Base-by-base conservation (phyloP, 2,797 vertebrate genomes). In the Acrocephalus scirpaceus region DNA sequence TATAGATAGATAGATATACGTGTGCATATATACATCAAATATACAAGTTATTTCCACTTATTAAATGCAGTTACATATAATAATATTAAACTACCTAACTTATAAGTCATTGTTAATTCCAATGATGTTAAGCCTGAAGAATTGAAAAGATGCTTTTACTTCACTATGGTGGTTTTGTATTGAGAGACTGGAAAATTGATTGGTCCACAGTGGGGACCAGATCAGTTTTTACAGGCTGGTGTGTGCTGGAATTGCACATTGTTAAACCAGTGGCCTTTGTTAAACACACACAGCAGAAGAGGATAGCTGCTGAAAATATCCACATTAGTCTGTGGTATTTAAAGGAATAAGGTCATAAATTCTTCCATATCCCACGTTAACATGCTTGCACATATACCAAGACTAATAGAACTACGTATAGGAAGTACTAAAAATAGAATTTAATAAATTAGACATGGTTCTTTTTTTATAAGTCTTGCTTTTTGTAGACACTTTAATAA, bases 1-100 rank as follows among this genome's bases (percentile, higher is more conserved):
- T 4, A 51, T 45, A 12, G 22, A 2, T 17, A 12, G 17, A 53
- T 17, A 53, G 25, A 17, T 36, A 21, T 27, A 3, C 0, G 0
- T 27, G 38, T 25, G 4, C 7, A 54, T 8, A 20, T 4, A 22
- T 13, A 18, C 1, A 1, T 30, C 8, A 86, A 72, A 54, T 36
- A 58, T 19, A 30, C 23, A 51, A 32, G 6, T 34, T 23, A 29
- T 76, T 81, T 88, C 10, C 22, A 34, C 13, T 11, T 16, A 30
- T 48, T 84, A 44, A 81, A 76, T 53, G 8, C 5, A 62, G 20
- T 42, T 62, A 29, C 9, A 1, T 47, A 20, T 32, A 72, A 22
- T 42, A 29, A 58, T 34, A 45, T 30, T 70, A 30, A 72, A 40
- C 7, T 27, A 32, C 3, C 5, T 19, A 36, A n/a, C 8, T 69